Evolutionary conservation across 2,113 vertebrate species (phyloP), one percentile per base, ranked within the genome.

Genomic region (Litocranius walleri): DNA sequence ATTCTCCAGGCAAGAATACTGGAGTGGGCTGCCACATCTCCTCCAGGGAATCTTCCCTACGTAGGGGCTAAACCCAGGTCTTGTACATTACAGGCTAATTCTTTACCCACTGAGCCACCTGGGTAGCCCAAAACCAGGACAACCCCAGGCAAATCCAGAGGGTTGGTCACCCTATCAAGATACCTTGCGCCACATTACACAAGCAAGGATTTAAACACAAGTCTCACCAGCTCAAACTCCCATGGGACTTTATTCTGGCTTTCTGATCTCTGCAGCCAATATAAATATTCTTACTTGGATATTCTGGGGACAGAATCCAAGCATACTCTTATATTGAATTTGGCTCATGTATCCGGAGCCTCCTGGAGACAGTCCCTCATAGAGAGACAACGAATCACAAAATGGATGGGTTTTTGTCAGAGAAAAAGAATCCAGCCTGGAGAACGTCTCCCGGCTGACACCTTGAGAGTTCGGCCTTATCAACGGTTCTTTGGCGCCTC

Each of bases 401-500:
- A 95, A 97, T 62, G 36, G 48, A 59, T 77, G 82, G 43, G 33
- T 78, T 96, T 97, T 92, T 81, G 54, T 64, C 15, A 23, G 12
- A 64, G 77, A 78, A 94, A 96, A 92, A 78, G 71, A 97, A 92
- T 64, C 50, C 57, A 74, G 61, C 23, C 85, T 50, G 15, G 6
- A 40, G 17, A 77, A 27, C 2, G 30, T n/a, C 92, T 86, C 13
- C n/a, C 0, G 3, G n/a, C 54, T 27, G 43, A 27, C 14, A 2
- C 9, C 30, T 13, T 95, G 30, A 14, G 16, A 10, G 30, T 14
- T 43, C 15, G 3, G 33, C 57, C 36, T 82, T 30, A 90, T 96
- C 83, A 59, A 3, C 7, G 78, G 92, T 97, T 97, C 88, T 98
- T 67, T 97, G 92, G 36, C 30, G 82, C 52, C 88, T 1, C 5